Base-by-base conservation (phyloP, 2,888 invertebrate species). In the Agrotis clavis region DNA sequence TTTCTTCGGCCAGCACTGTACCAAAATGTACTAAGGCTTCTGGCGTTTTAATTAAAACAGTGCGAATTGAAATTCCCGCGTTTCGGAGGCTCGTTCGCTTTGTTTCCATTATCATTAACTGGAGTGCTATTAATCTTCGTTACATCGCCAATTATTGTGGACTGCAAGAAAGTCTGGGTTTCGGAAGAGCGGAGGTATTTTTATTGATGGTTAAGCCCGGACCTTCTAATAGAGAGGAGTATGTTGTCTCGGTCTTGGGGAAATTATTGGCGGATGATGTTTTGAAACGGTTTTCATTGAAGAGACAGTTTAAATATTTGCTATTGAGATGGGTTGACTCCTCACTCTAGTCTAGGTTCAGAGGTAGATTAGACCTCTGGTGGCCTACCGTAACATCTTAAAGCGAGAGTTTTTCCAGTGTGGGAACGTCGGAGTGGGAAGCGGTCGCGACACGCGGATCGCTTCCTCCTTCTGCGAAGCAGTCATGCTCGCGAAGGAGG, bases 31-130 rank as follows among this genome's bases (percentile, higher is more conserved):
- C 85, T 85, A 67, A 88, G 86, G 85, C 82, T 87, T 51, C 59
- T 66, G 76, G 74, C 74, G 65, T 92, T 92, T 92, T 93, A 92
- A 93, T 93, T 93, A 93, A 93, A 92, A 90, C 89, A 88, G 88
- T 86, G 87, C 84, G 90, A 91, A 92, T 92, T 92, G 90, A 90
- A 92, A 92, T 92, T 92, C 90, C 87, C 90, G 87, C 87, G 90
- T 92, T 90, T 86, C 84, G 87, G 87, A 76, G 79, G 78, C 70
- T 82, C 78, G 83, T 75, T 74, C 78, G 87, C 89, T 92, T 91
- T 92, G 92, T 92, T 93, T 93, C 91, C 93, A 92, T 92, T 93
- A 93, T 91, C 92, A 92, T 94, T 92, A 91, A 90, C 90, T 87
- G 85, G 78, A 82, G 86, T 82, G 77, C 90, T 83, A 94, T 94